Percentiles rank a stretch among this genome's conserved stretches.
Evolutionary conservation across 2,797 vertebrate genomes (phyloP).

Genomic region (Spea hammondii): DNA sequence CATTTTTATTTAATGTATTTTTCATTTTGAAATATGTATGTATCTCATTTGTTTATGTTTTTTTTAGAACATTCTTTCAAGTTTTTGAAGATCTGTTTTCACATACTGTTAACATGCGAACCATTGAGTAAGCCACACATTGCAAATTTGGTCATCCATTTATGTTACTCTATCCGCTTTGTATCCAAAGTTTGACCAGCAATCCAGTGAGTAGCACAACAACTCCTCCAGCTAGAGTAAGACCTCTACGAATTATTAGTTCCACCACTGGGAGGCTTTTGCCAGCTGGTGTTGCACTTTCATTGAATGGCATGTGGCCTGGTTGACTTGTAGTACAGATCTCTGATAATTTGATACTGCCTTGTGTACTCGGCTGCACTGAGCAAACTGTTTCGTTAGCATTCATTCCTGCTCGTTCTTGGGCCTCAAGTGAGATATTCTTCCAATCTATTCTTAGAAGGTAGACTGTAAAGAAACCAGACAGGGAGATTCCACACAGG

Average conservation of each 20-base stretch:
- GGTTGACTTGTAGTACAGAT: neutral
- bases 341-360: constrained; percentile 27
- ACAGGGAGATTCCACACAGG: constrained; percentile 63
- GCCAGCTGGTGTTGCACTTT: neutral
- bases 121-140: no score
- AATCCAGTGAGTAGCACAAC: constrained; percentile 34
- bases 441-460: constrained; percentile 74
- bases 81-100: no score
- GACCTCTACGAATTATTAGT: constrained; percentile 15
- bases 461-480: constrained; percentile 61
- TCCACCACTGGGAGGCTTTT: constrained; percentile 3
- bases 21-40: no score
- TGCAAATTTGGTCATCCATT: no score
- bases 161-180: neutral
- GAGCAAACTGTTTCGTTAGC: neutral
- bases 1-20: no score
- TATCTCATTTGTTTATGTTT: no score
- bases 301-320: neutral
- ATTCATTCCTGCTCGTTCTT: constrained; percentile 56
- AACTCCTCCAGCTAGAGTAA: constrained; percentile 24
- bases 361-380: neutral
- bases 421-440: constrained; percentile 65
- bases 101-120: no score
- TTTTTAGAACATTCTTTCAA: no score
- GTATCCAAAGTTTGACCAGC: constrained; percentile 37